These are phyloP conservation scores for Uloborus plumipes DNA, from an alignment of 2,888 invertebrate species.

Conservation along the genomic window DNA sequence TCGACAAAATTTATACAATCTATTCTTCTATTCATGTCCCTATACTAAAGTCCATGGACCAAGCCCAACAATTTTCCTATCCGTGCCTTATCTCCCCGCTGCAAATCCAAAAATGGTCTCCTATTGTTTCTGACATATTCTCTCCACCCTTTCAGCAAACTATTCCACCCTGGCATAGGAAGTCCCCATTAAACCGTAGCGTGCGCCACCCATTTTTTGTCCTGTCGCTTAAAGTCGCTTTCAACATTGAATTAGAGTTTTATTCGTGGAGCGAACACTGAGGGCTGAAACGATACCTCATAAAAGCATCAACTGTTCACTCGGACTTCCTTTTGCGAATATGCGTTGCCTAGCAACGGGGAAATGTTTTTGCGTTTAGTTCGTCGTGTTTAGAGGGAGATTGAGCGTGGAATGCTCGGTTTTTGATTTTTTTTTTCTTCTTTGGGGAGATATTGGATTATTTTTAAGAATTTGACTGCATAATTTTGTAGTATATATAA, in stretches of 20 bases:
- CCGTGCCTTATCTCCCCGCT: slow-evolving; percentile 34
- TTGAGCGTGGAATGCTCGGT: neutral
- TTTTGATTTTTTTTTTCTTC: neutral
- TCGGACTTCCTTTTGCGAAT: slow-evolving; percentile 14
- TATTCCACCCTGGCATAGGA: slow-evolving; percentile 2
- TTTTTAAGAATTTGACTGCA: too few species aligned
- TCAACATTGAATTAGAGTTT: slow-evolving; percentile 40
- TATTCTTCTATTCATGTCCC: too few species aligned
- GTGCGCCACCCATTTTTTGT: neutral
- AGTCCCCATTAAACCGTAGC: slow-evolving; percentile 29
- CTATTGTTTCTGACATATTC: slow-evolving; percentile 26
- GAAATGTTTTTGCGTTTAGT: slow-evolving; percentile 17
- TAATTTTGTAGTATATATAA: too few species aligned
- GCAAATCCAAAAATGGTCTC: slow-evolving; percentile 10
- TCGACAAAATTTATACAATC: too few species aligned
- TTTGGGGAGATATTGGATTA: neutral
- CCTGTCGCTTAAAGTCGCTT: slow-evolving; percentile 11
- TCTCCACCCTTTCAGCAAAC: slow-evolving; percentile 14
- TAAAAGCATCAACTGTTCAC: slow-evolving; percentile 40
- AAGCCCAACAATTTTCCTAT: neutral
- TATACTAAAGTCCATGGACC: too few species aligned
- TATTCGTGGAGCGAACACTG: slow-evolving; percentile 24
- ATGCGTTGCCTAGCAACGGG: slow-evolving; percentile 35
- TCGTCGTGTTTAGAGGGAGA: slow-evolving; percentile 9
- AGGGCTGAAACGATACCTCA: slow-evolving; percentile 41